phyloP scores from a whole-genome alignment of 2,113 vertebrate species.

The Equus przewalskii region DNA sequence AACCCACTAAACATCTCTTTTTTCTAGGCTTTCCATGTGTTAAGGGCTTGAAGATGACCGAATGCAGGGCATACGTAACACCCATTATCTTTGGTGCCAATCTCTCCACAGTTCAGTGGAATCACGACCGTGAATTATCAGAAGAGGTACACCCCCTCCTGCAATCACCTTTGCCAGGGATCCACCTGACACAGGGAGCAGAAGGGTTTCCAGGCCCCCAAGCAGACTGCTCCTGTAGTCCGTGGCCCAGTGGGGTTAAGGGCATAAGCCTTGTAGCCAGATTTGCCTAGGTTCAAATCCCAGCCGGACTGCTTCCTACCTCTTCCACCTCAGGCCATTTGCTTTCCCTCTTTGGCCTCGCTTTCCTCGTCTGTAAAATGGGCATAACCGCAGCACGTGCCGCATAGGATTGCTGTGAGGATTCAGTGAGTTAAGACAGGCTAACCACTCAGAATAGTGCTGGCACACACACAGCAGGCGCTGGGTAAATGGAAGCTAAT shows the following conservation, averaged over 20 bases:
- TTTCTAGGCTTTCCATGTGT: constrained; percentile 58
- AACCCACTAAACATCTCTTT: constrained; percentile 69
- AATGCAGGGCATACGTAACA: constrained; percentile 61
- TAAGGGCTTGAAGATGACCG: constrained; percentile 75
- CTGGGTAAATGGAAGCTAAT: not conserved
- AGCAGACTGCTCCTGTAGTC: not conserved
- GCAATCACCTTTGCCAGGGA: constrained; percentile 73
- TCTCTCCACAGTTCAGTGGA: constrained; percentile 79
- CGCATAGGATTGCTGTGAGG: rapidly evolving
- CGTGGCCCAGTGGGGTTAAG: rapidly evolving
- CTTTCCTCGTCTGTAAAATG: not conserved
- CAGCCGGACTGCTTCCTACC: not conserved
- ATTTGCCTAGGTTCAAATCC: not conserved
- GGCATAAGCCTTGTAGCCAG: not conserved
- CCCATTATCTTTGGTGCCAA: constrained; percentile 78
- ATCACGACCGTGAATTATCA: constrained; percentile 83
- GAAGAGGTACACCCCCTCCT: constrained; percentile 77
- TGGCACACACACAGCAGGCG: not conserved
- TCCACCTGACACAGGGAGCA: not conserved
- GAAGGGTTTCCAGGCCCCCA: not conserved
- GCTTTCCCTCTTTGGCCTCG: not conserved
- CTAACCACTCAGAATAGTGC: not conserved
- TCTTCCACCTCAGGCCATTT: not conserved
- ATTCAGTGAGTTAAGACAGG: not conserved
- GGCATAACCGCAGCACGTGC: not conserved